Base-by-base conservation (phyloP, 1,140 invertebrate species). In the Nasonia longicornis region DNA sequence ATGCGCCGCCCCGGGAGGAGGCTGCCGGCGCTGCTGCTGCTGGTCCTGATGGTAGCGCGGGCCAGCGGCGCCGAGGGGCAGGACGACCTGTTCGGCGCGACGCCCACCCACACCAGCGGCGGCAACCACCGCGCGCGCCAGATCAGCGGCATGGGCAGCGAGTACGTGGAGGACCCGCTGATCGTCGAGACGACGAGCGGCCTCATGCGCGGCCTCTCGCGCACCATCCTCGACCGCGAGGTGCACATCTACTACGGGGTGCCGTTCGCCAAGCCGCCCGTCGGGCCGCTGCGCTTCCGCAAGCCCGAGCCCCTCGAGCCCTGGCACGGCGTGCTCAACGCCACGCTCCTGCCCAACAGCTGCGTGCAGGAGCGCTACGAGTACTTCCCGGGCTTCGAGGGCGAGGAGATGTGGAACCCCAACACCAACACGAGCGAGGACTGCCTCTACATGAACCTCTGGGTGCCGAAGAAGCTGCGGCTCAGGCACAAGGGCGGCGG, bases 371-470 rank as follows among this genome's bases (percentile, higher is more conserved):
- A 97, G 88, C 92, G 94, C 78, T 97, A 96, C 88, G 95, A 96
- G 87, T 96, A 96, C 86, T 97, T 97, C 84, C 95, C 95, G 0
- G 96, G 95, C 1, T 97, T 97, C 89, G 94, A 95, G 79, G 96
- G 96, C n/a, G 96, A 97, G 85, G 95, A 96, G 86, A 98, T 98
- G 96, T 98, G 97, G 97, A 98, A 98, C 90, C 96, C 96, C 0
- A 97, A 97, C 85, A 97, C 96, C 1, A 95, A 96, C 87, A 94
- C 97, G 80, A 96, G 96, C 14, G 97, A 98, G 91, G 97, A 98
- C 88, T 98, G 97, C 88, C 91, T 98, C 0, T 98, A 98, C 88
- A 91, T 98, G 84, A 98, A 98, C 88, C 93, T 98, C 69, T 98
- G 96, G 96, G 96, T 96, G 29, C 97, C 97, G 2, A 95, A 95